phyloP scores from a whole-genome alignment of 2,113 vertebrate genomes.

The Polyodon spathula region DNA sequence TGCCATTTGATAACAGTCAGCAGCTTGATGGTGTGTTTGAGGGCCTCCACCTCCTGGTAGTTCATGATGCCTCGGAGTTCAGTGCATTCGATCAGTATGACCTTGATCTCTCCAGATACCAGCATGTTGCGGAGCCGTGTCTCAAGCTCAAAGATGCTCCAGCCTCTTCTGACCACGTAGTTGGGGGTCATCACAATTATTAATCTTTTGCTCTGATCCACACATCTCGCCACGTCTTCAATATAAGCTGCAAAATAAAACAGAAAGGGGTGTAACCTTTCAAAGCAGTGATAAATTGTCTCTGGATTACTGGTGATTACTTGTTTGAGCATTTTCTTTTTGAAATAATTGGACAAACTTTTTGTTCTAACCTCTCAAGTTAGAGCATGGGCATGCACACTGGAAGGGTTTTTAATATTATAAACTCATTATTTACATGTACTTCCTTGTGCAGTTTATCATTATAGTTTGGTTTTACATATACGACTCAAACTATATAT shows the following conservation, averaged over 20 bases:
- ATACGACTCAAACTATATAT: too few relatives aligned
- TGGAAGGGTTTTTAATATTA: too few relatives aligned
- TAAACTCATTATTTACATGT: too few relatives aligned
- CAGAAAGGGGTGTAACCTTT: background rate
- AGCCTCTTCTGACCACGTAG: conserved; percentile 92
- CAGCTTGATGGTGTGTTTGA: conserved; percentile 94
- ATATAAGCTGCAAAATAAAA: conserved; percentile 74
- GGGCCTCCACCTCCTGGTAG: conserved; percentile 97
- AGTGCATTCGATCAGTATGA: conserved; percentile 95
- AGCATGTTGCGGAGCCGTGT: conserved; percentile 94
- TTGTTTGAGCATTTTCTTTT: too few relatives aligned
- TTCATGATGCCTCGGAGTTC: conserved; percentile 96
- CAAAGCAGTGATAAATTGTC: background rate
- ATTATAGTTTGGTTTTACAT: too few relatives aligned
- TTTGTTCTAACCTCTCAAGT: too few relatives aligned
- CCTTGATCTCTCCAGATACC: conserved; percentile 91
- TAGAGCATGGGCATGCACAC: too few relatives aligned
- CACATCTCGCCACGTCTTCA: conserved; percentile 93
- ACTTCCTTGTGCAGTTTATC: too few relatives aligned
- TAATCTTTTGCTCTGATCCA: conserved; percentile 95
- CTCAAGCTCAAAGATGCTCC: conserved; percentile 99
- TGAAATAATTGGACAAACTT: too few relatives aligned
- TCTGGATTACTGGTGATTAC: background rate
- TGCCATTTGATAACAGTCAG: conserved; percentile 96
- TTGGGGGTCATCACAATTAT: conserved; percentile 97